Evolutionary conservation across 2,113 vertebrate species (phyloP).

Genomic region (Petrocephalus microphthalmus): DNA sequence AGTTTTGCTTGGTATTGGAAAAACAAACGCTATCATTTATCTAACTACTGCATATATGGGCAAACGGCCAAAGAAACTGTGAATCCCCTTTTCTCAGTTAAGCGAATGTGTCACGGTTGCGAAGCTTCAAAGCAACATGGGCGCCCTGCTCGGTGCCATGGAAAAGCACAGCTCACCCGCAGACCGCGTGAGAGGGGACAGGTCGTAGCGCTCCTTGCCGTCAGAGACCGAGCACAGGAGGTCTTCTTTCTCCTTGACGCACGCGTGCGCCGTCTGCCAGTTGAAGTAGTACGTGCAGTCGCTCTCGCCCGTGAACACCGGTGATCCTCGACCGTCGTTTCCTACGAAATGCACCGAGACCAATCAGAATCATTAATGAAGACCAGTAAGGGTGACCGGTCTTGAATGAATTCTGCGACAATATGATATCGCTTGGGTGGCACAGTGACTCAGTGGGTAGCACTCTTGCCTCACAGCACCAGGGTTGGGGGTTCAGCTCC

Average conservation of each 20-base stretch:
- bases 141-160: not conserved
- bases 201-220: constrained; percentile 72
- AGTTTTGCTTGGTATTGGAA: not conserved
- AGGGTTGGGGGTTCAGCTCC: not conserved
- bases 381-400: not conserved
- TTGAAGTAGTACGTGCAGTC: constrained; percentile 93
- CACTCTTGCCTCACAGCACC: not conserved
- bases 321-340: constrained; percentile 63
- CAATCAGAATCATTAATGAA: not conserved
- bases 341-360: constrained; percentile 33
- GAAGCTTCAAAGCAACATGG: not conserved
- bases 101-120: not conserved
- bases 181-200: constrained; percentile 72
- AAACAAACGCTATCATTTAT: not conserved
- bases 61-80: not conserved
- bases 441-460: not conserved
- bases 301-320: constrained; percentile 76
- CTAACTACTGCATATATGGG: not conserved
- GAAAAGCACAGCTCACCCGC: constrained; percentile 59
- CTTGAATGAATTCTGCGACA: not conserved
- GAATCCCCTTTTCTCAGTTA: not conserved
- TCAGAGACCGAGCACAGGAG: constrained; percentile 71
- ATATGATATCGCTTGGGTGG: not conserved
- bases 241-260: constrained; percentile 78
- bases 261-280: constrained; percentile 83